Evolutionary conservation across 2,888 invertebrate genomes (phyloP), one percentile per base, ranked within the genome.

Genomic region (Aphodius sticticus): DNA sequence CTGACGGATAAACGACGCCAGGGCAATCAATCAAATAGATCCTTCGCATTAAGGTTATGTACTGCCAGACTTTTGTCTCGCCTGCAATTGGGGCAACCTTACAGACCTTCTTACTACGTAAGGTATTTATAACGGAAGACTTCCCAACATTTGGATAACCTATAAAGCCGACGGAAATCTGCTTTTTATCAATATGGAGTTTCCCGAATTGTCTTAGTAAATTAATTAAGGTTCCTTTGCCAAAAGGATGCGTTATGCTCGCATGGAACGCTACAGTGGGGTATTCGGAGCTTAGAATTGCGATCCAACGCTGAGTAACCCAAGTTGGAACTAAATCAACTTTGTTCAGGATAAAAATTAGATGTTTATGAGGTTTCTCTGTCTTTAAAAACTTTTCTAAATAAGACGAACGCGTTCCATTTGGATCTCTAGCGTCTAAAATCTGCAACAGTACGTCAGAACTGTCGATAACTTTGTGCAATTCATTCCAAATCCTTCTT

Each of bases 141-240:
- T 99, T 99, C 0, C 99, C 99, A 5, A 97, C 97, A 91, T 99
- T 99, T 2, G 99, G 99, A 89, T 99, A 99, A 0, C 99, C 99
- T 87, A 99, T 98, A 84, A 99, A 96, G 0, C 99, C 99, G 76
- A 99, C 97, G 88, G 98, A 98, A 81, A 99, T 99, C 91, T 99
- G 99, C 86, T 98, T 98, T 87, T 98, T 98, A 87, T 99, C 99
- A 80, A 95, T 91, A 86, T 99, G 99, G 14, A 99, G 91, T 89
- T 98, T 98, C 85, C 87, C 96, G 90, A 99, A 96, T 88, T 99
- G 99, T 26, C 99, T 92, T 70, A 99, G 91, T 53, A 99, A 91
- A 90, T 98, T 98, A 79, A 99, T 99, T 6, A 99, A 91, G 0
- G 99, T 96, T 15, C 99, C 99, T 91, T 99, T 99, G 77, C 96